Evolutionary conservation across 2,888 invertebrate genomes (phyloP).

Genomic region (Empis stercorea): DNA sequence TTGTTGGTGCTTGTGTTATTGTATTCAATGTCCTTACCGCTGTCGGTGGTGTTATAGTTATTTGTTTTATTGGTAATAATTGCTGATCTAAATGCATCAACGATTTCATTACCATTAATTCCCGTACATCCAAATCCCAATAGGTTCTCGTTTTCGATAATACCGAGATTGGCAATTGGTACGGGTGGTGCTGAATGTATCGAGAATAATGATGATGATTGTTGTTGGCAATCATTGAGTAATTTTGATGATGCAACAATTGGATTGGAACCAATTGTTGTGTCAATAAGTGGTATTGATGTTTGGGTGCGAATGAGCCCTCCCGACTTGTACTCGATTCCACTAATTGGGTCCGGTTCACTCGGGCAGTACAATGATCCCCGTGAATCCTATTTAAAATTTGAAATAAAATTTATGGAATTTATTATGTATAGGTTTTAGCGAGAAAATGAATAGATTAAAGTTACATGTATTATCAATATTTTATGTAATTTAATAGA

Average conservation of each 20-base stretch:
- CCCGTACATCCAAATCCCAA: slow-evolving; percentile 17
- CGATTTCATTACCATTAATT: slow-evolving; percentile 3
- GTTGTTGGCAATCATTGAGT: slow-evolving; percentile 25
- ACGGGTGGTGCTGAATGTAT: slow-evolving; percentile 54
- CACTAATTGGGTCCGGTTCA: slow-evolving; percentile 38
- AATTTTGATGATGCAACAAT: slow-evolving; percentile 18
- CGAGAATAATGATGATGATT: slow-evolving; percentile 48
- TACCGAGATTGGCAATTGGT: slow-evolving; percentile 35
- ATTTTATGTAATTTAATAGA: too few relatives aligned
- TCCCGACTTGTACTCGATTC: slow-evolving; percentile 38
- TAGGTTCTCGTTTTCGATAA: slow-evolving; percentile 18
- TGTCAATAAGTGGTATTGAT: slow-evolving; percentile 9
- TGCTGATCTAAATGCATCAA: slow-evolving; percentile 10
- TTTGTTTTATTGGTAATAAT: slow-evolving; percentile 7
- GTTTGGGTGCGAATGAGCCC: slow-evolving; percentile 28
- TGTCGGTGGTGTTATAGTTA: background rate
- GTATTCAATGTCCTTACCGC: background rate
- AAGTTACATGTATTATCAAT: too few relatives aligned
- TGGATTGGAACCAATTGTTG: slow-evolving; percentile 20
- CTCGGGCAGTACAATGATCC: slow-evolving; percentile 37
- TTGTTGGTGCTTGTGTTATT: background rate
- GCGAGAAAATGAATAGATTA: too few relatives aligned
- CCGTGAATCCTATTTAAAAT: slow-evolving; percentile 32
- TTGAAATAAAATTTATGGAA: too few relatives aligned
- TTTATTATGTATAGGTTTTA: too few relatives aligned